Percentiles rank a stretch among this genome's conserved stretches.
These are phyloP conservation scores for Rhinoraja longicauda DNA, from an alignment of 2,797 vertebrate species.

Conservation along the genomic window DNA sequence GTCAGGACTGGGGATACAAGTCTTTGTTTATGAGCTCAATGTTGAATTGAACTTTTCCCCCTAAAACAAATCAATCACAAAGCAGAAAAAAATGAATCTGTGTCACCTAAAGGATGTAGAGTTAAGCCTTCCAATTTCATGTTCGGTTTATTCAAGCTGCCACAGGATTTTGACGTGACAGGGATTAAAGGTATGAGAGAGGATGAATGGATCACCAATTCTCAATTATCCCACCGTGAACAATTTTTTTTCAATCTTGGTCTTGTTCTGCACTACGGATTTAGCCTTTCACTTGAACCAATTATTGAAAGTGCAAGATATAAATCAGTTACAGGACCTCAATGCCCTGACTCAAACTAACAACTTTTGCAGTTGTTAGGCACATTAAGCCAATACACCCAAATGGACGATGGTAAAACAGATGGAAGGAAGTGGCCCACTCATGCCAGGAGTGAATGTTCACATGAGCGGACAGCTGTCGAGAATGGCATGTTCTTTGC, in stretches of 20 bases:
- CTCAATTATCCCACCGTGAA: background rate
- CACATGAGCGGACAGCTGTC: background rate
- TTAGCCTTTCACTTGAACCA: background rate
- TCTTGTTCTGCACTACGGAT: background rate
- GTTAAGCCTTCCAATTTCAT: background rate
- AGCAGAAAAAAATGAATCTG: background rate
- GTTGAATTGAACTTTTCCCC: background rate
- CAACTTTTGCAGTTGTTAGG: background rate
- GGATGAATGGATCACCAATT: background rate
- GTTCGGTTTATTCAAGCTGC: background rate
- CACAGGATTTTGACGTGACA: background rate
- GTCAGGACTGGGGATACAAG: background rate
- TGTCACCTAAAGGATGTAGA: background rate
- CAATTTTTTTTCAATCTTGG: background rate
- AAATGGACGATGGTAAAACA: background rate
- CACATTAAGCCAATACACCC: background rate
- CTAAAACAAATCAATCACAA: background rate
- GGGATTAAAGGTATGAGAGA: background rate
- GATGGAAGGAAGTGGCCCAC: background rate
- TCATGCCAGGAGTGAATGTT: background rate
- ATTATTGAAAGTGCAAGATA: background rate
- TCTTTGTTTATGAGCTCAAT: background rate
- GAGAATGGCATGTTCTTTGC: background rate
- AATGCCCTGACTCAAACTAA: too few relatives aligned
- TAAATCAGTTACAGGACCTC: background rate